Evolutionary conservation across 1,140 invertebrate genomes (phyloP), one percentile per base, ranked within the genome.

Genomic region (Argopecten irradians): DNA sequence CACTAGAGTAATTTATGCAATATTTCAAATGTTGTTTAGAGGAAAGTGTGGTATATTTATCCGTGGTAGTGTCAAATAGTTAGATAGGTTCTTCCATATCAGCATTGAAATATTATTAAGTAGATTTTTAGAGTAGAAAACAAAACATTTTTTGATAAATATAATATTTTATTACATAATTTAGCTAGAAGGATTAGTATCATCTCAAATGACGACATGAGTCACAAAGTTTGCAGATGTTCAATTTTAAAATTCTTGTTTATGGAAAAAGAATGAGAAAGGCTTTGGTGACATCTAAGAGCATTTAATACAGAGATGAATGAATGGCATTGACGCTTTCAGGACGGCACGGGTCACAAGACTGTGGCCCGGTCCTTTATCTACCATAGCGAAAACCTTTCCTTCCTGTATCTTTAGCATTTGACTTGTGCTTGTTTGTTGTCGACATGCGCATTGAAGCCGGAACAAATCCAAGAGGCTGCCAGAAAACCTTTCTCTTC

Each of bases 401-500:
- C 55, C 55, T 71, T 16, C 55, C 55, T n/a, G n/a, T 16, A n/a
- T 71, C 55, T 71, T 71, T 71, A 5, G 22, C 1, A 28, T n/a
- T 71, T 71, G 55, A n/a, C 55, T 71, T n/a, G 13, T 71, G 55
- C n/a, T 84, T 84, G 34, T 84, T 84, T 28, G 7, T 39, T 84
- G 34, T 7, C 22, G 34, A 39, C 84, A 86, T 86, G 3, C 89
- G 83, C 9, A 85, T 71, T 22, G 89, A 90, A 33, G 89, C 89
- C 3, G 89, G 89, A 28, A 90, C 41, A 71, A 88, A 90, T 1
- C 89, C 89, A 28, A 90, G 39, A 16, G 89, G 89, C 71, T 87
- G 87, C 89, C 89, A 90, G 84, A 90, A 86, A 83, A 88, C 83
- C 43, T 87, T 87, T 71, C 89, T 35, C 34, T 90, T 91, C 2